These are phyloP conservation scores for Nymphalis c-album DNA, from an alignment of 2,888 invertebrate genomes.

Conservation along the genomic window DNA sequence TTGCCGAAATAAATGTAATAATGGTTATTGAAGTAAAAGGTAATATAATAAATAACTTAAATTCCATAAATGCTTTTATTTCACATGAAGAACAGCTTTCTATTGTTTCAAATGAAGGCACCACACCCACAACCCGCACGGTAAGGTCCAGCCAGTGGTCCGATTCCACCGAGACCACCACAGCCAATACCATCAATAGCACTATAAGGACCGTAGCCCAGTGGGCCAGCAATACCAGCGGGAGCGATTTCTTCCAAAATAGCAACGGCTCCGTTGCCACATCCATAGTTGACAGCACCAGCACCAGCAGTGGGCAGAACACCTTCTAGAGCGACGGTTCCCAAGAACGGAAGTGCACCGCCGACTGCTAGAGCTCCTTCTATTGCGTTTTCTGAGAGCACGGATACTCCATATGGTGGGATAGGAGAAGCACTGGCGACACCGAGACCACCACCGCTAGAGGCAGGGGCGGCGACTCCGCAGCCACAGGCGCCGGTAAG, in stretches of 20 bases:
- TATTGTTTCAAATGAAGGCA: no score
- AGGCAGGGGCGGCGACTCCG: conserved; percentile 36
- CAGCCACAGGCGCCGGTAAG: conserved; percentile 26
- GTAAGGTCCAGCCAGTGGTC: conserved; percentile 10
- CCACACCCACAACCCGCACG: conserved; percentile 30
- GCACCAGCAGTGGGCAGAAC: conserved; percentile 47
- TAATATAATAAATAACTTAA: no score
- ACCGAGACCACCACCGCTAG: conserved; percentile 40
- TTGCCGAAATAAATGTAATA: no score
- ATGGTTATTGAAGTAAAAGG: no score
- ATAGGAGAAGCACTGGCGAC: conserved; percentile 47
- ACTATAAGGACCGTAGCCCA: conserved; percentile 32
- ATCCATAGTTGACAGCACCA: conserved; percentile 47
- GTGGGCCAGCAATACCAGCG: conserved; percentile 33
- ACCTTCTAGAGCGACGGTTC: neutral
- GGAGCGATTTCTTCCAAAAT: conserved; percentile 40
- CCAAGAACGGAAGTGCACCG: neutral
- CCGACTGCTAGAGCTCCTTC: neutral
- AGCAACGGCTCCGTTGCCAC: conserved; percentile 44
- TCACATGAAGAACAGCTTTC: no score
- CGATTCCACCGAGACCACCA: conserved; percentile 28
- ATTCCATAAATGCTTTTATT: no score
- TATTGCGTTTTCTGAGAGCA: neutral
- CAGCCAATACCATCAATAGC: conserved; percentile 32
- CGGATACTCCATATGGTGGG: conserved; percentile 15